Evolutionary conservation across 1,140 invertebrate genomes (phyloP).

Genomic region (Pomacea maculata): DNA sequence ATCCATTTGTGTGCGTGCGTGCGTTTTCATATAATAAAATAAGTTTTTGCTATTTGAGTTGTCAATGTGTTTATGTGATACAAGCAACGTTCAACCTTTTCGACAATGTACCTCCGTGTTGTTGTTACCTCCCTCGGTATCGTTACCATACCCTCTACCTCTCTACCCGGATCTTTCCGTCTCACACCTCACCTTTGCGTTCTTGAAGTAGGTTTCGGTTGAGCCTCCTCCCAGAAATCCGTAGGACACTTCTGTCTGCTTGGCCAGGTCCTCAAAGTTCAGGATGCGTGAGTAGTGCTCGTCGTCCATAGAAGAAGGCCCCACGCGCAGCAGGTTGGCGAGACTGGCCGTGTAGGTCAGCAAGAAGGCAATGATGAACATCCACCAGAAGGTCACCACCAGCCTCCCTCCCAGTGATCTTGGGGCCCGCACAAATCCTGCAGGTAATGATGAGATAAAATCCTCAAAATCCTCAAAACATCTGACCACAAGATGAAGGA

Average conservation of each 20-base stretch:
- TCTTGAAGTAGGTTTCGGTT: constrained; percentile 25
- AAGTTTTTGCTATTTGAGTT: too few species aligned
- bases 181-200: constrained; percentile 5
- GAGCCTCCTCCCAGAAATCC: constrained; percentile 85
- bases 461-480: too few species aligned
- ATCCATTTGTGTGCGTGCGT: too few species aligned
- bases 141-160: too few species aligned
- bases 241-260: constrained; percentile 90
- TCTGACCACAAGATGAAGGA: too few species aligned
- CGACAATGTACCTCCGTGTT: too few species aligned
- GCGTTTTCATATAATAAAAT: too few species aligned
- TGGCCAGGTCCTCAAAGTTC: constrained; percentile 80
- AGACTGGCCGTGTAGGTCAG: constrained; percentile 53
- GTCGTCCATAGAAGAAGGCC: constrained; percentile 69
- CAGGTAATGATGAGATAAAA: too few species aligned
- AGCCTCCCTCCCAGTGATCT: constrained; percentile 48
- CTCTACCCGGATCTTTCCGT: neutral
- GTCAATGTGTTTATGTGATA: too few species aligned
- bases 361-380: constrained; percentile 51
- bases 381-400: constrained; percentile 54
- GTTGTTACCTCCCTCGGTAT: too few species aligned
- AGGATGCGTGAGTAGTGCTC: constrained; percentile 94
- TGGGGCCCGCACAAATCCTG: constrained; percentile 41
- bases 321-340: constrained; percentile 41
- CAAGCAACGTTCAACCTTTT: too few species aligned